Conservation (phyloP, 2,113 vertebrate species). For the Notothenia coriiceps region DNA sequence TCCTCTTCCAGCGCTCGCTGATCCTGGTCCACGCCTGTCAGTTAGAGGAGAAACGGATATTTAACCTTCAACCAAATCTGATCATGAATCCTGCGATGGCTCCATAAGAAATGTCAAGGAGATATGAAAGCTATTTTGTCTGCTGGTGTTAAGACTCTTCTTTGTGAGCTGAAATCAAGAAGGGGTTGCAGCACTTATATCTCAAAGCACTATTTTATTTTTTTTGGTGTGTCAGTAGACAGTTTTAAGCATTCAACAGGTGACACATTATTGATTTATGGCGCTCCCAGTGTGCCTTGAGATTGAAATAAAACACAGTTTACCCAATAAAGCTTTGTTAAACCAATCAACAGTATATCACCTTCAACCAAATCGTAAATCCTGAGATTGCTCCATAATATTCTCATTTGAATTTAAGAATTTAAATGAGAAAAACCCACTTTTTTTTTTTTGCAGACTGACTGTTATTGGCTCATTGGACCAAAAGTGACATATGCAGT, state of each 20-base stretch:
- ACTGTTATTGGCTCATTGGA: background rate
- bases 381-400: too few relatives aligned
- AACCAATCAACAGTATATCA: background rate
- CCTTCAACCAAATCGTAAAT: too few relatives aligned
- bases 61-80: conserved; percentile 1
- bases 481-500: background rate
- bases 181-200: background rate
- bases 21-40: conserved; percentile 90
- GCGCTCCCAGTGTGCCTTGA: background rate
- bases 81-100: background rate
- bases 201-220: background rate
- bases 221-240: too few relatives aligned
- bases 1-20: conserved; percentile 90
- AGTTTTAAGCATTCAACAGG: background rate
- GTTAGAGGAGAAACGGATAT: background rate
- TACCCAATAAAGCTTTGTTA: background rate
- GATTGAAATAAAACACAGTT: background rate
- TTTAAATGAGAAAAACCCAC: background rate
- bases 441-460: too few relatives aligned
- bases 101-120: background rate
- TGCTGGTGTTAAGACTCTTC: background rate
- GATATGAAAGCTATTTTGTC: background rate
- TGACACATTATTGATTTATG: background rate
- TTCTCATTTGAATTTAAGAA: background rate
- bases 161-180: background rate